Conservation (phyloP, 1,140 invertebrate genomes). For the Penaeus chinensis region DNA sequence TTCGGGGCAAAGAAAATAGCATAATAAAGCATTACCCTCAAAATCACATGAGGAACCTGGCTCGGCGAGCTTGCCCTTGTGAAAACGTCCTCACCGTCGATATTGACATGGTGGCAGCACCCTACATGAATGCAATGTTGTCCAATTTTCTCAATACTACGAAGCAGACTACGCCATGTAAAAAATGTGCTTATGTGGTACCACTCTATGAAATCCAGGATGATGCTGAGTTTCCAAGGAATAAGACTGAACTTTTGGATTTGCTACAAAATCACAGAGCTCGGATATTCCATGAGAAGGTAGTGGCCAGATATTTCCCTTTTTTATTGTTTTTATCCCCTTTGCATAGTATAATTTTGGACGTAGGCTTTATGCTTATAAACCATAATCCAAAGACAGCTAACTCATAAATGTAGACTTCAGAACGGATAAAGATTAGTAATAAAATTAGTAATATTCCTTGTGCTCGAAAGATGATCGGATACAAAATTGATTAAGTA, state of each 20-base stretch:
- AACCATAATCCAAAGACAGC: too few species aligned
- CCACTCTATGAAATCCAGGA: not conserved
- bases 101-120: slow-evolving; percentile 34
- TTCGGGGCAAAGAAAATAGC: not conserved
- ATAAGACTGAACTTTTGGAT: not conserved
- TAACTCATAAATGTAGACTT: too few species aligned
- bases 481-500: too few species aligned
- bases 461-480: too few species aligned
- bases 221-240: not conserved
- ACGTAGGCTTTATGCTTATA: too few species aligned
- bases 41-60: slow-evolving; percentile 34
- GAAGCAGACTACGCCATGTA: not conserved
- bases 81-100: slow-evolving; percentile 30
- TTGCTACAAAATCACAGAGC: not conserved
- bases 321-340: too few species aligned
- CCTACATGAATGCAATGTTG: not conserved
- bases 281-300: not conserved
- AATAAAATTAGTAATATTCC: too few species aligned
- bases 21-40: not conserved
- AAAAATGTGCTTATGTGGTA: not conserved
- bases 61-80: slow-evolving; percentile 21
- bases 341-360: too few species aligned
- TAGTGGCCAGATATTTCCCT: too few species aligned
- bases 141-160: not conserved
- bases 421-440: too few species aligned